Evolutionary conservation across 1,140 invertebrate species (phyloP), one percentile per base, ranked within the genome.

Genomic region (Pogonognathellus flavescens): DNA sequence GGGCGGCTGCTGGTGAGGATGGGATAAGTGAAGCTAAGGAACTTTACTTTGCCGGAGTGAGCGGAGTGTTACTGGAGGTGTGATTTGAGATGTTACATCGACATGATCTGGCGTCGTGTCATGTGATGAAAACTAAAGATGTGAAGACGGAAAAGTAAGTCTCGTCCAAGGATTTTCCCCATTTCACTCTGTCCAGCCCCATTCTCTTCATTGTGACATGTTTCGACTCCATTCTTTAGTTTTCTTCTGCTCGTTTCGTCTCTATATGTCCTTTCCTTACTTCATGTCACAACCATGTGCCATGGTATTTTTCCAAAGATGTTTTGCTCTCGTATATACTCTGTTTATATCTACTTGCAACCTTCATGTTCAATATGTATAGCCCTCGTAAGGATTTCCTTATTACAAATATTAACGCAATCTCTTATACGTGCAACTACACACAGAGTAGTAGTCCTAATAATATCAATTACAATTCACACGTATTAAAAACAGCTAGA

Each of bases 81-180:
- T 76, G 70, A 76, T 76, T 25, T 76, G 70, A 76, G 70, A 72
- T 72, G 66, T 72, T 50, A 50, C 22, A 49, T 41, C 41, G 70
- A 50, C 70, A 50, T 76, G 22, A 14, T 31, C 70, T 49, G 10
- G n/a, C 70, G 25, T 72, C 66, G 31, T 16, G 70, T 76, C 31
- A 76, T 76, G 70, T 76, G 70, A 76, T 76, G 70, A 76, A 76
- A 76, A 76, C 49, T 25, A 76, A 76, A 25, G 70, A 72, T 72
- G 66, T 31, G 66, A 76, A 25, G 9, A 50, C 31, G 5, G n/a
- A 22, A 72, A 16, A 50, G 70, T 18, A 76, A 70, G 14, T 70
- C 25, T 70, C 25, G 70, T 76, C 41, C 25, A 76, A 16, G 25
- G 41, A 13, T 76, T 70, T 76, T 76, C 70, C 53, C 53, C 53